Evolutionary conservation across 37 sponge, comb jelly and placozoan species (phyloP), one percentile per base, ranked within the genome.

Genomic region (Geodia barretti): DNA sequence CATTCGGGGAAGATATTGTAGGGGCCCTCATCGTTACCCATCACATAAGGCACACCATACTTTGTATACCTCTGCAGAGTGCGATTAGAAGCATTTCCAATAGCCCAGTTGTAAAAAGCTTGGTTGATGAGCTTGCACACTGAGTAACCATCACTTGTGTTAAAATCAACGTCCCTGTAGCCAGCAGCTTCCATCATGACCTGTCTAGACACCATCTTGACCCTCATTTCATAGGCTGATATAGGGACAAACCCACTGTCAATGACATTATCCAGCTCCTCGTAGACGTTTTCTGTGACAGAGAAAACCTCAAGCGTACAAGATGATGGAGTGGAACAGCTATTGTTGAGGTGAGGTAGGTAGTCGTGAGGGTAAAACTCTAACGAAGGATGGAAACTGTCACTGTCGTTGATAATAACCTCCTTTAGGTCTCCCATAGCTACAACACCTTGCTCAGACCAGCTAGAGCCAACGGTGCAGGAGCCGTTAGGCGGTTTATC

Each of bases 11-110:
- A 90, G 24, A 40, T 83, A 67, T 94, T 85, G 41, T 76, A 85
- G 9, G 89, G 89, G 0, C 95, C 95, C 67, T 70, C 67, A 61
- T 94, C 95, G 41, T 86, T 75, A 1, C 87, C 95, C 87, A 94
- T 86, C 11, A 87, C 82, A 73, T 87, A 73, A 2, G 80, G 88
- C 0, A 76, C 87, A n/a, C 95, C 95, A 26, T 68, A 79, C 19
- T 60, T 36, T 19, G 32, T 63, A 69, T 60, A 90, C 8, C 95
- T 70, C 1, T 76, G 29, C n/a, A 79, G 35, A 20, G 91, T 83
- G 24, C 59, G 39, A 24, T 37, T 24, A 36, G 47, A 82, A 60
- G 91, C 40, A 26, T 71, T 39, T 3, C 39, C 68, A 2, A 72
- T 19, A 21, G 84, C 85, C 85, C 87, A 90, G 21, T 83, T 72